These are phyloP conservation scores for Copidosoma floridanum DNA, from an alignment of 1,140 invertebrate genomes.

Conservation along the genomic window DNA sequence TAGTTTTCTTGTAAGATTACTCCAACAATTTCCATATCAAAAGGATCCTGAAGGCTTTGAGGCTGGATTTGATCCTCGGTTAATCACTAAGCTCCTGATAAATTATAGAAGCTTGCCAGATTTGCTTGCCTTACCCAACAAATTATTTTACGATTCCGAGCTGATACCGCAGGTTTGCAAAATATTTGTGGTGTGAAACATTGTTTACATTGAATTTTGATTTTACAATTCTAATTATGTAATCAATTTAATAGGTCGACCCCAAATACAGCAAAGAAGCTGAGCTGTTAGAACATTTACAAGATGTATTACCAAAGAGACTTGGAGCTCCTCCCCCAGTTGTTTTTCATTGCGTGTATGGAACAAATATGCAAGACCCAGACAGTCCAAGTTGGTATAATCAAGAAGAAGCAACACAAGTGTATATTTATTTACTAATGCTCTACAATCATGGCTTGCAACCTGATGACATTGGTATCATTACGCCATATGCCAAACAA, in stretches of 20 bases:
- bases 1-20: conserved; percentile 72
- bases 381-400: conserved; percentile 89
- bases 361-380: conserved; percentile 68
- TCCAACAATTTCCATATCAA: conserved; percentile 65
- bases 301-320: conserved; percentile 44
- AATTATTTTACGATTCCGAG: conserved; percentile 79
- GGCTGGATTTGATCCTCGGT: conserved; percentile 65
- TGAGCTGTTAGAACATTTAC: conserved; percentile 37
- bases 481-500: conserved; percentile 92
- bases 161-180: conserved; percentile 62
- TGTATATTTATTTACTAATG: conserved; percentile 62
- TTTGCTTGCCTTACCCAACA: conserved; percentile 73
- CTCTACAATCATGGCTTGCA: conserved; percentile 66
- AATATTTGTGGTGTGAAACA: background rate
- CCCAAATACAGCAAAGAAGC: conserved; percentile 41
- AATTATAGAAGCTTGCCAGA: conserved; percentile 80
- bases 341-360: conserved; percentile 80
- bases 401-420: conserved; percentile 75
- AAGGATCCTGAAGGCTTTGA: conserved; percentile 60
- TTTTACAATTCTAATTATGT: background rate
- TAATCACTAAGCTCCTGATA: conserved; percentile 71
- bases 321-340: conserved; percentile 57
- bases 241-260: conserved; percentile 26
- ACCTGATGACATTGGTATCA: conserved; percentile 81
- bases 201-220: background rate